phyloP scores from a whole-genome alignment of 2,113 vertebrate species.

The Osmerus mordax region DNA sequence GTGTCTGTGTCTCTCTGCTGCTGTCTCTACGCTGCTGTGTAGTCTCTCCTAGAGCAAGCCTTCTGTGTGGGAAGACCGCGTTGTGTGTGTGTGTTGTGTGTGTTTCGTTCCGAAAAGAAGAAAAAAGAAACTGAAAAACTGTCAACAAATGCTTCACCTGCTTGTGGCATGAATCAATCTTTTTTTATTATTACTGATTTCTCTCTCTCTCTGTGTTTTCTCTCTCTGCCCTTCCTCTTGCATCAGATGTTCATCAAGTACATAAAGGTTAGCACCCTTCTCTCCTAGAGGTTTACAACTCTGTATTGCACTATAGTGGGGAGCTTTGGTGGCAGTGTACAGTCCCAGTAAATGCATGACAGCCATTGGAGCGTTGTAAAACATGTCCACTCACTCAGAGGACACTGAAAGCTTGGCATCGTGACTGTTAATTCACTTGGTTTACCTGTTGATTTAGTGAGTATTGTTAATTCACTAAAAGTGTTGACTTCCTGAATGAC shows the following conservation, averaged over 20 bases:
- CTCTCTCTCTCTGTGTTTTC: constrained; percentile 72
- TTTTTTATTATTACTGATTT: constrained; percentile 76
- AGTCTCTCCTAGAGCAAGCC: constrained; percentile 16
- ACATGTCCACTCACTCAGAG: background rate
- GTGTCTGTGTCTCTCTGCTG: background rate
- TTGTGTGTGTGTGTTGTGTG: background rate
- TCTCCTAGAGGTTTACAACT: constrained; percentile 71
- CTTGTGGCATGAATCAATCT: constrained; percentile 81
- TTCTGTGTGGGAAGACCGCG: background rate
- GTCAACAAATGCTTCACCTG: constrained; percentile 65
- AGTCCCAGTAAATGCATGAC: constrained; percentile 70
- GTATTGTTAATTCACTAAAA: too few relatives aligned
- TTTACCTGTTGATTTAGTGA: too few relatives aligned
- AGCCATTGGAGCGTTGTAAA: constrained; percentile 20
- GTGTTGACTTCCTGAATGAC: too few relatives aligned
- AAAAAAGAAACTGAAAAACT: constrained; percentile 20
- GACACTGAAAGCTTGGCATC: background rate
- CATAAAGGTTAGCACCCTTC: constrained; percentile 98
- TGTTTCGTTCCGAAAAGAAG: background rate
- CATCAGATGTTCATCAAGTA: constrained; percentile 99
- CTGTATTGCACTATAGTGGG: constrained; percentile 32
- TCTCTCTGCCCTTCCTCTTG: constrained; percentile 79
- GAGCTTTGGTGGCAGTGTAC: constrained; percentile 50
- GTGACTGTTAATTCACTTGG: constrained; percentile 8
- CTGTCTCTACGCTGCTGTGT: constrained; percentile 7